These are phyloP conservation scores for Stichodactyla helianthus DNA, from an alignment of 64 coral and sea anemone species.

Conservation along the genomic window DNA sequence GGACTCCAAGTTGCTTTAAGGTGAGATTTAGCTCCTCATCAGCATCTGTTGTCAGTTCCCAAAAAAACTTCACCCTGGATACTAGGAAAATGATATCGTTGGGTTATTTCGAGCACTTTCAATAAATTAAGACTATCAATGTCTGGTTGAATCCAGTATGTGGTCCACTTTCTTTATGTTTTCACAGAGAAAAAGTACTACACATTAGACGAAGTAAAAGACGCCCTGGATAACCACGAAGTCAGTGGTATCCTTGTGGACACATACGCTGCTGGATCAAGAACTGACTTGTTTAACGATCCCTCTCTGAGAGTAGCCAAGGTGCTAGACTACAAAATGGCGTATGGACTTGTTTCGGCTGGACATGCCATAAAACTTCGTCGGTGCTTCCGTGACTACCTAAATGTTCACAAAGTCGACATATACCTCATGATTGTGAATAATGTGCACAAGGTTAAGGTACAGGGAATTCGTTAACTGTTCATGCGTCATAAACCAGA, in stretches of 20 bases:
- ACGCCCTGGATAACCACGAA: constrained; percentile 20
- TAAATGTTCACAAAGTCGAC: constrained; percentile 9
- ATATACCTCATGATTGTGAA: constrained; percentile 25
- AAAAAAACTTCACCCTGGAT: too few relatives aligned
- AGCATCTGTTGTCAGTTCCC: too few relatives aligned
- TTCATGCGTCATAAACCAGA: too few relatives aligned
- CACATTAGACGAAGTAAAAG: constrained; percentile 13
- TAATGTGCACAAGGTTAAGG: constrained; percentile 42
- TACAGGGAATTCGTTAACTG: not conserved
- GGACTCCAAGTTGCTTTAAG: too few relatives aligned
- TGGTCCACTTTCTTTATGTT: not conserved
- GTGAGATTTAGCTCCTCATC: too few relatives aligned
- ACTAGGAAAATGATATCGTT: too few relatives aligned
- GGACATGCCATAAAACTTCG: constrained; percentile 6
- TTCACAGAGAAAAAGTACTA: constrained; percentile 23
- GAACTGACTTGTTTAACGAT: constrained; percentile 34
- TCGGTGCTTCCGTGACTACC: constrained; percentile 31
- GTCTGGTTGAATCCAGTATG: not conserved
- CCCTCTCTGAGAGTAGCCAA: constrained; percentile 24
- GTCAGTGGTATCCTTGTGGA: constrained; percentile 49
- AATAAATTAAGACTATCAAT: not conserved
- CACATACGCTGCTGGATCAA: constrained; percentile 39
- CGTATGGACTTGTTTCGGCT: constrained; percentile 40
- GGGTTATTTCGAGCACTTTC: too few relatives aligned
- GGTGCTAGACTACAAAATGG: constrained; percentile 39